phyloP scores from a whole-genome alignment of 2,888 invertebrate genomes.

The Drosophila sordidula region DNA sequence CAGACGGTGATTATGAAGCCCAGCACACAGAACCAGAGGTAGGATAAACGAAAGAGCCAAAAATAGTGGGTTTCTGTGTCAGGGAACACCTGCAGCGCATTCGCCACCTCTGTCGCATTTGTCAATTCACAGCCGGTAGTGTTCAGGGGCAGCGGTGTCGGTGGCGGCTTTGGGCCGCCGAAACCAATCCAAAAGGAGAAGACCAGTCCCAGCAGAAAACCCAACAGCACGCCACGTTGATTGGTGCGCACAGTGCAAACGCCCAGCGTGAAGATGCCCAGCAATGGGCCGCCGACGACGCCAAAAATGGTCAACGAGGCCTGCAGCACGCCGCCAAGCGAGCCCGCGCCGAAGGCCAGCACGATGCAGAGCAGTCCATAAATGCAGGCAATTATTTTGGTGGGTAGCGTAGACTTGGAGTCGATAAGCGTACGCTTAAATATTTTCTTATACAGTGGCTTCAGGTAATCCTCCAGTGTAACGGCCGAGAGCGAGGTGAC shows the following conservation, averaged over 20 bases:
- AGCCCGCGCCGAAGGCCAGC: slow-evolving; percentile 92
- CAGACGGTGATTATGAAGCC: slow-evolving; percentile 86
- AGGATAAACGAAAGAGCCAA: slow-evolving; percentile 90
- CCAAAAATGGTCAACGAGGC: slow-evolving; percentile 94
- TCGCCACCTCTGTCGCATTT: slow-evolving; percentile 45
- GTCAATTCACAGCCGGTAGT: slow-evolving; percentile 86
- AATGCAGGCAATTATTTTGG: slow-evolving; percentile 89
- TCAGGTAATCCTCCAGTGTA: slow-evolving; percentile 94
- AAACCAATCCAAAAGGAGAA: slow-evolving; percentile 94
- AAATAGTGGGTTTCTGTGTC: slow-evolving; percentile 58
- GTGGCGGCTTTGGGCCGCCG: slow-evolving; percentile 90
- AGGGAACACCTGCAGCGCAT: slow-evolving; percentile 26
- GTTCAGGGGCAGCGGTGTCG: slow-evolving; percentile 86
- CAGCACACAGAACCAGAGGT: slow-evolving; percentile 89
- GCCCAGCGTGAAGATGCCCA: slow-evolving; percentile 93
- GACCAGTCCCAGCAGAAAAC: slow-evolving; percentile 88
- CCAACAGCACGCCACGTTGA: slow-evolving; percentile 90
- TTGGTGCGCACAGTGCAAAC: slow-evolving; percentile 92
- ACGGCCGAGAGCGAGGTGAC: slow-evolving; percentile 96
- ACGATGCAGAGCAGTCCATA: slow-evolving; percentile 92
- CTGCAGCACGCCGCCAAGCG: slow-evolving; percentile 93
- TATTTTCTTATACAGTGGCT: slow-evolving; percentile 86
- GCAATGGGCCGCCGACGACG: slow-evolving; percentile 93
- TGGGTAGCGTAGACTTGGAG: slow-evolving; percentile 86
- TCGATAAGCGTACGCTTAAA: slow-evolving; percentile 85